phyloP scores from a whole-genome alignment of 1,140 invertebrate genomes.

The Brachionus rubens region DNA sequence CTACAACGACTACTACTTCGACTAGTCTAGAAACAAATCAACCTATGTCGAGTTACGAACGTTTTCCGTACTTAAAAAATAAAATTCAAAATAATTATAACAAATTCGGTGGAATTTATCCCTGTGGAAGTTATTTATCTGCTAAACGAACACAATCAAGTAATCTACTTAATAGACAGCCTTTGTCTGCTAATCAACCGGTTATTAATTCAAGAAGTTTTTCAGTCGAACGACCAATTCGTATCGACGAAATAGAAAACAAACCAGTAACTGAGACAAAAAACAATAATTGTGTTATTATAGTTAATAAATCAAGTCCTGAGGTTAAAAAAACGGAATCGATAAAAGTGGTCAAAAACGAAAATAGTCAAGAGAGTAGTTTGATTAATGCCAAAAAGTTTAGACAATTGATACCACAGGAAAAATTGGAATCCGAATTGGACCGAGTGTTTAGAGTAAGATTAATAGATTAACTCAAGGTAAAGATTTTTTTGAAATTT shows the following conservation, averaged over 20 bases:
- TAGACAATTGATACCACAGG: conserved; percentile 24
- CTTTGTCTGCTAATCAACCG: neutral
- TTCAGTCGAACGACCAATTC: neutral
- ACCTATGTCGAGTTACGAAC: conserved; percentile 3
- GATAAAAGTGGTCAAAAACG: neutral
- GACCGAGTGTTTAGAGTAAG: conserved; percentile 45
- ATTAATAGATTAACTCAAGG: too few relatives aligned
- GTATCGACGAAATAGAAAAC: neutral
- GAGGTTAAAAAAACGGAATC: neutral
- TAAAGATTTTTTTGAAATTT: neutral
- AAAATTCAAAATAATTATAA: neutral
- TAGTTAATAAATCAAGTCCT: conserved; percentile 1
- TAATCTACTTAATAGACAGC: neutral
- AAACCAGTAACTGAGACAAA: neutral
- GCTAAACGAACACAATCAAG: conserved; percentile 1
- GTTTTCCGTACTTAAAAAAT: conserved; percentile 37
- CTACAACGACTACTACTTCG: neutral
- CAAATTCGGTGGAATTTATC: neutral
- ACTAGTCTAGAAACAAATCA: neutral
- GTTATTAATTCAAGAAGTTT: neutral
- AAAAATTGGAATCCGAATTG: conserved; percentile 25
- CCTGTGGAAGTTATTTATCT: neutral
- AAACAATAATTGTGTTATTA: conserved; percentile 29
- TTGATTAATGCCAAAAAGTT: neutral
- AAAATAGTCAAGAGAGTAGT: neutral